These are phyloP conservation scores for Odontamblyopus lacepedii DNA, from an alignment of 2,797 vertebrate species.

Conservation along the genomic window DNA sequence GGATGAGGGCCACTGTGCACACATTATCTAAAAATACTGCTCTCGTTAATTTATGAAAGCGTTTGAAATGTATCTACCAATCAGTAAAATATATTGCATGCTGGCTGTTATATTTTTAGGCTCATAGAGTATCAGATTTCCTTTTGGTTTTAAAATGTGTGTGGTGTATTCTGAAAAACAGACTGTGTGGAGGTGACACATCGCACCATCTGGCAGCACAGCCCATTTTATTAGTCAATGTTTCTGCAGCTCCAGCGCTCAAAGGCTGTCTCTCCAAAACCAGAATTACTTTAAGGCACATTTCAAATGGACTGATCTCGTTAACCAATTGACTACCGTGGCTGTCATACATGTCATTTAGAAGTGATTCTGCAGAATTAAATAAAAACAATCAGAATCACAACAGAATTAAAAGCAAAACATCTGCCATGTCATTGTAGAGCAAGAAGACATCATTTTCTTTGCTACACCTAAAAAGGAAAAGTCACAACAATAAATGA, in stretches of 20 bases:
- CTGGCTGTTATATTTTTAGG: neutral
- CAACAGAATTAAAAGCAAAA: neutral
- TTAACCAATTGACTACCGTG: neutral
- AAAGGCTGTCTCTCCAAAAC: neutral
- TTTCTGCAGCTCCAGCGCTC: constrained; percentile 14
- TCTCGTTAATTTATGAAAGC: constrained; percentile 4
- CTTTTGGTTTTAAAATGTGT: constrained; percentile 10
- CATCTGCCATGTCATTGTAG: neutral
- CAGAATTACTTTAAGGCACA: neutral
- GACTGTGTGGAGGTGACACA: constrained; percentile 16
- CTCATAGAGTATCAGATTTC: neutral
- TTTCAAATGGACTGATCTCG: neutral
- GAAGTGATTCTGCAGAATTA: neutral
- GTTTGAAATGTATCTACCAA: neutral
- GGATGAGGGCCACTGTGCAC: constrained; percentile 35
- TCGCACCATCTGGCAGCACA: constrained; percentile 19
- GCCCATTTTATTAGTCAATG: constrained; percentile 13
- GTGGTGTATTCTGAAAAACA: constrained; percentile 22
- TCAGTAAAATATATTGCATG: neutral
- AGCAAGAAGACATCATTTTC: neutral
- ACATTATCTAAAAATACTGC: constrained; percentile 43
- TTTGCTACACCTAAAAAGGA: neutral
- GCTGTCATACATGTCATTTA: constrained; percentile 1
- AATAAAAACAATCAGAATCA: neutral
- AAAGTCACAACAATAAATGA: neutral